phyloP scores from a whole-genome alignment of 2,113 vertebrate genomes.

The Neotragus moschatus region DNA sequence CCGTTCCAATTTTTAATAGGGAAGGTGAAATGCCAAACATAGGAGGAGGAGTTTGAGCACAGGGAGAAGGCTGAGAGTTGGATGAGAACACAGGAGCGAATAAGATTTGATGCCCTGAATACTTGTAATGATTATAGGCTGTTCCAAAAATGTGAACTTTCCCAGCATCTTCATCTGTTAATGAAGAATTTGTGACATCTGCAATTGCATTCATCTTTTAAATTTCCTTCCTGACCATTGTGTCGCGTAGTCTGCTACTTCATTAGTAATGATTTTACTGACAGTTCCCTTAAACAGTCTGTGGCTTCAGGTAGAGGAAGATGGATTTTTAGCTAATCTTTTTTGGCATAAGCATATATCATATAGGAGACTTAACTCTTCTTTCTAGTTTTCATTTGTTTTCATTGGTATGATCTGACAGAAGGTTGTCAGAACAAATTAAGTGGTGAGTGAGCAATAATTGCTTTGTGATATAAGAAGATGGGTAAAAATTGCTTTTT shows the following conservation, averaged over 20 bases:
- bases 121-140: background rate
- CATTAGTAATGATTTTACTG: constrained; percentile 73
- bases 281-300: constrained; percentile 63
- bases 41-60: background rate
- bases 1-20: background rate
- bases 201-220: constrained; percentile 50
- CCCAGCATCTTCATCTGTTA: constrained; percentile 34
- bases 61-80: background rate
- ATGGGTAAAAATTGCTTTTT: constrained; percentile 58
- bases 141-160: background rate
- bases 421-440: constrained; percentile 59
- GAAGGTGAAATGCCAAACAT: background rate
- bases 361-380: constrained; percentile 42
- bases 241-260: constrained; percentile 51
- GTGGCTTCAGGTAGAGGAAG: constrained; percentile 62
- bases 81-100: background rate
- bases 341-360: constrained; percentile 63
- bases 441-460: constrained; percentile 48
- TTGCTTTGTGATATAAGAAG: constrained; percentile 39
- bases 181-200: constrained; percentile 62
- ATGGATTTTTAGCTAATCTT: constrained; percentile 70
- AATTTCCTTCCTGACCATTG: constrained; percentile 54
- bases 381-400: constrained; percentile 67
- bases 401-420: constrained; percentile 64
- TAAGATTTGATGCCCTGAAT: background rate